A percentile compares a stretch with the other conserved stretches of the same genome.
These are phyloP conservation scores for Brachymystax lenok DNA, from an alignment of 2,797 vertebrate species.

Conservation along the genomic window DNA sequence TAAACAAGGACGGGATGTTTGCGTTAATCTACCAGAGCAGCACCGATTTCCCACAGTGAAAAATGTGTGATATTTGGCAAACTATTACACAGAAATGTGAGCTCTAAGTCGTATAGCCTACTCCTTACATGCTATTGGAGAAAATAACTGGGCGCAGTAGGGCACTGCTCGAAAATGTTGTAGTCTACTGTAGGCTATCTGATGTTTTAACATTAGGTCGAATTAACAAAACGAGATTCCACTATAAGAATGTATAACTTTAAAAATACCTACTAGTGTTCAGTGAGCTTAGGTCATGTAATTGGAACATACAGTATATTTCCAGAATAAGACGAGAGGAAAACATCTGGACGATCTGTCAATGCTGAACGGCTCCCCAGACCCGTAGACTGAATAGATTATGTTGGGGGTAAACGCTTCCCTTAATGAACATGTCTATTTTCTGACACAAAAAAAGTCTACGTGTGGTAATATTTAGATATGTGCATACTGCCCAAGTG, in stretches of 20 bases:
- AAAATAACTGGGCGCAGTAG: background rate
- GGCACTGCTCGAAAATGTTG: background rate
- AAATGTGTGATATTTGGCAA: too few species aligned
- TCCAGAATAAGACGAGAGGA: conserved; percentile 15
- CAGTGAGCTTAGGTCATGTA: conserved; percentile 45
- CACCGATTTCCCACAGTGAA: background rate
- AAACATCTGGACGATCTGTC: background rate
- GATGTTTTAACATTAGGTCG: background rate
- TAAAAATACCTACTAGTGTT: background rate
- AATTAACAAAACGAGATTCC: background rate
- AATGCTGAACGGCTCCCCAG: background rate
- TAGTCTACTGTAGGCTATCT: too few species aligned
- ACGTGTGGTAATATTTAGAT: too few species aligned
- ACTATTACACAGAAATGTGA: too few species aligned
- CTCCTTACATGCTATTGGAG: background rate
- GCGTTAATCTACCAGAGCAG: background rate
- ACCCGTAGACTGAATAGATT: too few species aligned
- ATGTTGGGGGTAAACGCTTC: too few species aligned
- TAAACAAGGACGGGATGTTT: conserved; percentile 43
- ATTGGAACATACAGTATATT: conserved; percentile 54
- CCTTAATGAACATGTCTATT: too few species aligned
- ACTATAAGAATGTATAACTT: background rate
- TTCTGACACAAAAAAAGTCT: too few species aligned
- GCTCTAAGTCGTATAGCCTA: too few species aligned
- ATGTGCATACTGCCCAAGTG: too few species aligned